phyloP scores from a whole-genome alignment of 2,113 vertebrate species.

The Hepsetus odoe region DNA sequence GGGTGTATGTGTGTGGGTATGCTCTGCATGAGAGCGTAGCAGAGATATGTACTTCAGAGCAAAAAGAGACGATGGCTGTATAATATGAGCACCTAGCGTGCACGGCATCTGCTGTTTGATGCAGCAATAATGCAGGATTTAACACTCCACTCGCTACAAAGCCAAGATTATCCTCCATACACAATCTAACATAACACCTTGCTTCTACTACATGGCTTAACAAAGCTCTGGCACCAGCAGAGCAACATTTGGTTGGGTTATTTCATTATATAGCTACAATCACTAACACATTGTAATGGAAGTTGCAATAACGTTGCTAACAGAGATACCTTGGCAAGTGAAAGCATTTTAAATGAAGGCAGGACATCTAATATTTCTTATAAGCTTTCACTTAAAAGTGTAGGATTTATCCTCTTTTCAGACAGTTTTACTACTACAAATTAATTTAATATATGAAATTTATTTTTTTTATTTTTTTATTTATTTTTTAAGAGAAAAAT shows the following conservation, averaged over 20 bases:
- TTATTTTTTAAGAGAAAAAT: no score
- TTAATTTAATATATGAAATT: no score
- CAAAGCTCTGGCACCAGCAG: slow-evolving; percentile 16
- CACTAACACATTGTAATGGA: slow-evolving; percentile 30
- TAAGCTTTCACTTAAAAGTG: neutral
- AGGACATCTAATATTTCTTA: neutral
- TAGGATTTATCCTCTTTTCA: no score
- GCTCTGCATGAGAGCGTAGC: slow-evolving; percentile 13
- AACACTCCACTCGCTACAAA: slow-evolving; percentile 44
- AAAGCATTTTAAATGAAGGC: neutral
- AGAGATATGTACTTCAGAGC: slow-evolving; percentile 29
- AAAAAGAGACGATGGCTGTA: slow-evolving; percentile 17
- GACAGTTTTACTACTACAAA: no score
- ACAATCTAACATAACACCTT: slow-evolving; percentile 40
- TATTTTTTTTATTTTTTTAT: no score
- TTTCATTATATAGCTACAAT: slow-evolving; percentile 40
- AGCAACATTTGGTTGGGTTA: slow-evolving; percentile 31
- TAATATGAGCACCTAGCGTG: slow-evolving; percentile 36
- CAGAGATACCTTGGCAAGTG: neutral
- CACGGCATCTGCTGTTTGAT: slow-evolving; percentile 41
- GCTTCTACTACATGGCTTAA: slow-evolving; percentile 28
- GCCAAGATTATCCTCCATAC: slow-evolving; percentile 42
- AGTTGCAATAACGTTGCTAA: neutral
- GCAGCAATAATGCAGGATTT: slow-evolving; percentile 46
- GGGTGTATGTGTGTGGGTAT: slow-evolving; percentile 14